Base-by-base conservation (phyloP, 2,888 invertebrate genomes). In the Hypercompe scribonia region DNA sequence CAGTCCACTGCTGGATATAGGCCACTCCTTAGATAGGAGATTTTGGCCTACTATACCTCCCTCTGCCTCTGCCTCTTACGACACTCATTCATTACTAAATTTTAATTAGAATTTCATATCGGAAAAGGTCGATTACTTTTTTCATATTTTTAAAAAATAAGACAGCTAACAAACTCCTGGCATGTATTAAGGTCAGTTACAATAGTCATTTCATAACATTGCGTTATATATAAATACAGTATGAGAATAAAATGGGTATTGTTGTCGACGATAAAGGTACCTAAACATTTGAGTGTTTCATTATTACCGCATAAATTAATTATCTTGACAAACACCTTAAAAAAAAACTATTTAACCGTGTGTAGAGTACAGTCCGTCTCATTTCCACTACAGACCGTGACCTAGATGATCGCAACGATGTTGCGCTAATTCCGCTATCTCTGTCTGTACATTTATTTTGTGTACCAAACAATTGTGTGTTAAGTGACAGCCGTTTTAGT, bases 341-440 rank as follows among this genome's bases (percentile, higher is more conserved):
- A 68, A 54, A 65, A 58, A 71, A 73, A 78, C 84, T 82, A 70
- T 91, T 86, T 76, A 33, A 42, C 85, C 54, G 33, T 2, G 65
- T 58, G 46, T 61, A 71, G 34, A 74, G 76, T 63, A 71, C 68
- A 68, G 71, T 74, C 50, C 74, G 72, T 90, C 90, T 85, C 83
- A 54, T 70, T 86, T 86, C 64, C 80, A 80, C 88, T 28, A 74
- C 68, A 78, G 80, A 90, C 93, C 94, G 89, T 94, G 94, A 94
- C 94, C 94, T 89, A 93, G 90, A 92, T 93, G 89, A 72, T 77
- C 73, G 86, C 80, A 81, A 83, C 87, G 83, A 81, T 83, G 87
- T 89, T 90, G 90, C 84, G 90, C 93, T 92, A 93, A 93, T 92
- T 93, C 87, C 82, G 84, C 90, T 91, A 90, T 89, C 89, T 83